These are phyloP conservation scores for Eupithecia subumbrata DNA, from an alignment of 2,888 invertebrate species.

Conservation along the genomic window DNA sequence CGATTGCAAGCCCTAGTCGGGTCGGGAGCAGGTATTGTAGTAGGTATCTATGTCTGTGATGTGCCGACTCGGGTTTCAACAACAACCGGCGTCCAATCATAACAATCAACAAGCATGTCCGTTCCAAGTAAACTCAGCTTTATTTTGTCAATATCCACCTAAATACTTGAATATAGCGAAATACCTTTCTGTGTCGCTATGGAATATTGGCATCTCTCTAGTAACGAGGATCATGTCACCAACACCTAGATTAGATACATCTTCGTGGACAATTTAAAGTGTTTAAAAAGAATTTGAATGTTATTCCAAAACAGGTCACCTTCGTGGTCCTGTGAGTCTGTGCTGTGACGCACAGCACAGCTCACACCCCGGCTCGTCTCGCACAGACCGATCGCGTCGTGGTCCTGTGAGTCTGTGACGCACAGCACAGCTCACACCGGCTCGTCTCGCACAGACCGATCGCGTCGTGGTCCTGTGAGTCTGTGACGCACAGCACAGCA, in stretches of 20 bases:
- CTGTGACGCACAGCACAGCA: too few species aligned
- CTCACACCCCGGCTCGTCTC: too few species aligned
- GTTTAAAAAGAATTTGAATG: too few species aligned
- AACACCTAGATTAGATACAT: too few species aligned
- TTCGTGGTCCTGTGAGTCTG: too few species aligned
- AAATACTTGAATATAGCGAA: background rate
- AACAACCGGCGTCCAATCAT: slow-evolving; percentile 18
- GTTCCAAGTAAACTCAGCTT: background rate
- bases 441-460: slow-evolving; percentile 3
- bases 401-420: background rate
- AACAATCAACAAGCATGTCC: slow-evolving; percentile 18
- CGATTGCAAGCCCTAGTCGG: too few species aligned
- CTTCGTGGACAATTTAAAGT: too few species aligned
- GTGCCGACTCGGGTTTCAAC: slow-evolving; percentile 11
- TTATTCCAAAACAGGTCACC: background rate
- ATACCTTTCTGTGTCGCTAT: background rate
- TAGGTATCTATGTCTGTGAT: background rate
- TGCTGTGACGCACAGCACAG: too few species aligned
- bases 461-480: too few species aligned
- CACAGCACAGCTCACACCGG: slow-evolving; percentile 19
- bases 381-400: too few species aligned
- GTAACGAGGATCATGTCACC: background rate
- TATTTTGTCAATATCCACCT: slow-evolving; percentile 11
- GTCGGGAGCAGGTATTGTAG: background rate
- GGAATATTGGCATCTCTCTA: background rate